phyloP scores from a whole-genome alignment of 1,140 invertebrate species.

The Trichonephila clavipes region DNA sequence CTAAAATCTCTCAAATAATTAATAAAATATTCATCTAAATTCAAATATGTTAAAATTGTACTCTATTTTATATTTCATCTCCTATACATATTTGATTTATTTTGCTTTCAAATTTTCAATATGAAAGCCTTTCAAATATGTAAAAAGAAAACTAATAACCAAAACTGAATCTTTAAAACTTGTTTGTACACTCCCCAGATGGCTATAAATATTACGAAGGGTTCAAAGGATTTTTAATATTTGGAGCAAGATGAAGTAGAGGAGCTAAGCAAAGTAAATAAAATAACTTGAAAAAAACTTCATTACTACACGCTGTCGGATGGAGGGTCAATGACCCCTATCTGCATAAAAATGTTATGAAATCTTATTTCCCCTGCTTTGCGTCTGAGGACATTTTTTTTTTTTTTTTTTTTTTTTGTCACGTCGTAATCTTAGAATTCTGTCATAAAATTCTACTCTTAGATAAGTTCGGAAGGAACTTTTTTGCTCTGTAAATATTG shows the following conservation, averaged over 20 bases:
- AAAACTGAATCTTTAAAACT: neutral
- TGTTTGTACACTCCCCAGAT: neutral
- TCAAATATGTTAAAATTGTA: too few relatives aligned
- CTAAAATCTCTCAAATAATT: too few relatives aligned
- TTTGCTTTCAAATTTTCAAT: neutral
- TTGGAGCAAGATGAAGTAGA: neutral
- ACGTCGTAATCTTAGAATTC: neutral
- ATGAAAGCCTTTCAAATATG: too few relatives aligned
- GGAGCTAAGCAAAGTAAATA: neutral
- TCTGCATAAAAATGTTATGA: conserved; percentile 18
- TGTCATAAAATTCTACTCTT: neutral
- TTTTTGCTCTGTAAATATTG: too few relatives aligned
- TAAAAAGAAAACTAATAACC: neutral
- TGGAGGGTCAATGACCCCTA: neutral
- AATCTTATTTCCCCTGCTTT: neutral
- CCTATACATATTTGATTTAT: too few relatives aligned
- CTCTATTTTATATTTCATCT: neutral
- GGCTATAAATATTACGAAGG: neutral
- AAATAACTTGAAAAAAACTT: neutral
- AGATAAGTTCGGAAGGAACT: too few relatives aligned
- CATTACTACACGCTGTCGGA: neutral
- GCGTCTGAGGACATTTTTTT: neutral
- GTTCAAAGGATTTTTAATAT: conserved; percentile 6
- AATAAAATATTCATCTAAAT: too few relatives aligned
- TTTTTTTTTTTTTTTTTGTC: neutral